A percentile compares a stretch with the other conserved stretches of the same genome.
These are phyloP conservation scores for Bombus affinis DNA, from an alignment of 1,140 invertebrate genomes.

Conservation along the genomic window DNA sequence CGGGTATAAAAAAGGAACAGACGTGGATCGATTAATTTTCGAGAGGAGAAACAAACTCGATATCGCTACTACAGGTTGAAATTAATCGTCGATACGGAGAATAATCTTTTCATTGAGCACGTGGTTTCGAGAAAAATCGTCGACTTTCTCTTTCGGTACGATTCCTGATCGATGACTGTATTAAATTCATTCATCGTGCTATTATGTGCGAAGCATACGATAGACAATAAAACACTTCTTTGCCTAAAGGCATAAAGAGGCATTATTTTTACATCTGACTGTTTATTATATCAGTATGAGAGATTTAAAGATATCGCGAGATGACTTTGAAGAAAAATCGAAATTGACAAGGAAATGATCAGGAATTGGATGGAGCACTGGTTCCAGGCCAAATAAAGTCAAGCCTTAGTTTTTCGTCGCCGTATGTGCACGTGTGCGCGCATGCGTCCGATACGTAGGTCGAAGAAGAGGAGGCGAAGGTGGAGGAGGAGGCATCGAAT, in stretches of 20 bases:
- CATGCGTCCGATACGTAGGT: constrained; percentile 12
- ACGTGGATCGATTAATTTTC: neutral
- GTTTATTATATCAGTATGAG: neutral
- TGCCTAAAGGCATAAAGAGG: neutral
- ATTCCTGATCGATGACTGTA: neutral
- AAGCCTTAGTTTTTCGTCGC: constrained; percentile 55
- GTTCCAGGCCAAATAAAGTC: constrained; percentile 58
- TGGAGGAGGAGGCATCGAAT: neutral
- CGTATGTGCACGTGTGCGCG: neutral
- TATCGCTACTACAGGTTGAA: neutral
- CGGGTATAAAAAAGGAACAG: neutral
- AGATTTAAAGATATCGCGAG: neutral
- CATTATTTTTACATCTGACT: neutral
- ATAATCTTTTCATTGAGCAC: neutral
- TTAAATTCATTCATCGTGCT: neutral
- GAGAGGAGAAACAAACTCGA: neutral
- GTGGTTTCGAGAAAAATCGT: neutral
- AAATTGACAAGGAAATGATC: neutral
- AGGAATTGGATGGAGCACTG: neutral
- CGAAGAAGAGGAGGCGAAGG: neutral
- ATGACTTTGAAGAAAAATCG: constrained; percentile 16
- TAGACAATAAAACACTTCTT: neutral
- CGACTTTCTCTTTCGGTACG: neutral
- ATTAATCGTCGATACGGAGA: neutral
- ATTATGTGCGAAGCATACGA: neutral